Evolutionary conservation across 2,113 vertebrate genomes (phyloP).

Genomic region (Oryzias curvinotus): DNA sequence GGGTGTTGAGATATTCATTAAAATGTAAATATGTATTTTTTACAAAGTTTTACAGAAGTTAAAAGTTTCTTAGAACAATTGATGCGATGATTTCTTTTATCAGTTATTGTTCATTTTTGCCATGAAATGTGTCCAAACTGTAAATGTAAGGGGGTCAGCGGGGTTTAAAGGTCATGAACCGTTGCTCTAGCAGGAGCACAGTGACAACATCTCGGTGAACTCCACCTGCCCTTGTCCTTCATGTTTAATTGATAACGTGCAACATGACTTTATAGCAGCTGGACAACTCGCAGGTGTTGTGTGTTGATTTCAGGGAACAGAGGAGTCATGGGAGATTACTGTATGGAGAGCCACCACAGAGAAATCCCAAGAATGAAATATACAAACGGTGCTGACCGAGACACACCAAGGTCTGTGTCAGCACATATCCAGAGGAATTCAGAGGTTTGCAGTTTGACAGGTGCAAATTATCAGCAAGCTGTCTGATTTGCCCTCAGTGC

Average conservation of each 20-base stretch:
- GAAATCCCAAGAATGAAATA: constrained; percentile 56
- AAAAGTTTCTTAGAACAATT: too few relatives aligned
- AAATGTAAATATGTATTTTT: too few relatives aligned
- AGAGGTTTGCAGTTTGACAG: background rate
- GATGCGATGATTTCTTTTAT: too few relatives aligned
- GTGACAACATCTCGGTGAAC: constrained; percentile 49
- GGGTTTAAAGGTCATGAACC: background rate
- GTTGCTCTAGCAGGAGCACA: constrained; percentile 15
- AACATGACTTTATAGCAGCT: constrained; percentile 49
- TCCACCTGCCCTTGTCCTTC: constrained; percentile 54
- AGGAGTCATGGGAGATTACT: constrained; percentile 37
- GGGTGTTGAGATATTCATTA: too few relatives aligned
- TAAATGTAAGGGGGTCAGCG: too few relatives aligned
- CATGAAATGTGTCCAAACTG: too few relatives aligned
- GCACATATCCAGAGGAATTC: background rate
- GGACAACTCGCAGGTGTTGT: constrained; percentile 20
- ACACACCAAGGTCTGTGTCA: background rate
- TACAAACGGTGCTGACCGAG: constrained; percentile 41
- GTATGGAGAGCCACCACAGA: constrained; percentile 31
- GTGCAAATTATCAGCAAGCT: background rate
- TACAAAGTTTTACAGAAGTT: too few relatives aligned
- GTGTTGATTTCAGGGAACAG: constrained; percentile 40
- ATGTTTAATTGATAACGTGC: constrained; percentile 68
- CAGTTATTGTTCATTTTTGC: too few relatives aligned
- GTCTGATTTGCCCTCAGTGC: background rate